These are phyloP conservation scores for Spilosoma lubricipeda DNA, from an alignment of 2,888 invertebrate genomes.

Conservation along the genomic window DNA sequence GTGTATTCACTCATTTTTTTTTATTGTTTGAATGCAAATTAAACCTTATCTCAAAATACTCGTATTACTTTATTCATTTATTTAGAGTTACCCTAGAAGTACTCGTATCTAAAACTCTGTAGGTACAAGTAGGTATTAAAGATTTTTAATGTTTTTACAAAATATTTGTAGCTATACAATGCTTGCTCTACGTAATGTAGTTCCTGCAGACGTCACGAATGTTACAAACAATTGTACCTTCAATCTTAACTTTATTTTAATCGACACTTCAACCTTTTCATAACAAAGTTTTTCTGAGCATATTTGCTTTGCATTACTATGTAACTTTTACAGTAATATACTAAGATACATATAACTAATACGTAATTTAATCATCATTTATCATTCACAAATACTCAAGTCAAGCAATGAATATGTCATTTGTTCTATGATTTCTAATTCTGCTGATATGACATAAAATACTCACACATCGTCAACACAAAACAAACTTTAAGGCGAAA, in stretches of 20 bases:
- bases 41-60: too few species aligned
- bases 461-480: neutral
- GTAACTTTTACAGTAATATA: neutral
- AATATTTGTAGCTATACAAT: too few species aligned
- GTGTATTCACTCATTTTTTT: neutral
- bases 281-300: neutral
- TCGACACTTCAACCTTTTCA: neutral
- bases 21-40: neutral
- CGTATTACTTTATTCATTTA: too few species aligned
- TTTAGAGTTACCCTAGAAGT: too few species aligned
- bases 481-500: neutral
- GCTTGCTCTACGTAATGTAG: neutral
- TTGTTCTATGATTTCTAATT: too few species aligned
- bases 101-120: neutral
- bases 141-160: too few species aligned
- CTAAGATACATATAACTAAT: too few species aligned
- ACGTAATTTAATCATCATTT: too few species aligned
- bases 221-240: neutral
- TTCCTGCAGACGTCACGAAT: neutral
- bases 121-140: too few species aligned
- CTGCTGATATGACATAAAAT: too few species aligned
- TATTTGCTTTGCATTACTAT: neutral
- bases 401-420: too few species aligned
- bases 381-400: too few species aligned
- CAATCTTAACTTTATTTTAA: neutral